phyloP scores from a whole-genome alignment of 2,888 invertebrate species.

The Microctonus hyperodae region DNA sequence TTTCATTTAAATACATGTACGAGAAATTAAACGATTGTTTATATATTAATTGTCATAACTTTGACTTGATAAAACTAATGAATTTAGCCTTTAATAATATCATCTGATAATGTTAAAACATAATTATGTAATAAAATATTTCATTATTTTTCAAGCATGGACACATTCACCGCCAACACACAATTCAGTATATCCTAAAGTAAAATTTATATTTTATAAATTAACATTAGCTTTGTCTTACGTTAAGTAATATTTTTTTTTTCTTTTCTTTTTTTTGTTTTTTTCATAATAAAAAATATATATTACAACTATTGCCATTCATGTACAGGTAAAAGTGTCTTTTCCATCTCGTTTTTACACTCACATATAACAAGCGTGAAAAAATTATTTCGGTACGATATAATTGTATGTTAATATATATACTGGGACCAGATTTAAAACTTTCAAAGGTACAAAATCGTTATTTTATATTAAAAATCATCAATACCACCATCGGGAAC shows the following conservation, averaged over 20 bases:
- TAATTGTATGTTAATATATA: slow-evolving; percentile 1
- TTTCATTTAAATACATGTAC: too few relatives aligned
- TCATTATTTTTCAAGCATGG: slow-evolving; percentile 36
- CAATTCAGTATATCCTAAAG: slow-evolving; percentile 39
- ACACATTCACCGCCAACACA: slow-evolving; percentile 42
- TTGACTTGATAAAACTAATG: too few relatives aligned
- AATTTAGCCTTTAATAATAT: too few relatives aligned
- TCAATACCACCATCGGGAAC: slow-evolving; percentile 80
- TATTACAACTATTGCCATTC: slow-evolving; percentile 38
- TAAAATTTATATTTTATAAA: slow-evolving; percentile 45
- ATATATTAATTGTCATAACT: too few relatives aligned
- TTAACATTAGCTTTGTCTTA: slow-evolving; percentile 43
- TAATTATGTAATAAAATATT: neutral
- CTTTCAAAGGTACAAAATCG: slow-evolving; percentile 13
- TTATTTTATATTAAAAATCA: slow-evolving; percentile 68
- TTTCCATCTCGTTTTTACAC: slow-evolving; percentile 44
- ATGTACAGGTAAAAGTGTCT: slow-evolving; percentile 42
- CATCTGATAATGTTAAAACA: too few relatives aligned
- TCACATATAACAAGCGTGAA: slow-evolving; percentile 37
- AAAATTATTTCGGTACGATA: slow-evolving; percentile 26
- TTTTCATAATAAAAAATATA: slow-evolving; percentile 40
- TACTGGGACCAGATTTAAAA: slow-evolving; percentile 20
- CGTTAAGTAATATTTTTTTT: slow-evolving; percentile 31
- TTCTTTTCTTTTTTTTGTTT: slow-evolving; percentile 31
- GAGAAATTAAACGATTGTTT: too few relatives aligned